phyloP scores from a whole-genome alignment of 2,888 invertebrate genomes.

The Mycalesis mineus region DNA sequence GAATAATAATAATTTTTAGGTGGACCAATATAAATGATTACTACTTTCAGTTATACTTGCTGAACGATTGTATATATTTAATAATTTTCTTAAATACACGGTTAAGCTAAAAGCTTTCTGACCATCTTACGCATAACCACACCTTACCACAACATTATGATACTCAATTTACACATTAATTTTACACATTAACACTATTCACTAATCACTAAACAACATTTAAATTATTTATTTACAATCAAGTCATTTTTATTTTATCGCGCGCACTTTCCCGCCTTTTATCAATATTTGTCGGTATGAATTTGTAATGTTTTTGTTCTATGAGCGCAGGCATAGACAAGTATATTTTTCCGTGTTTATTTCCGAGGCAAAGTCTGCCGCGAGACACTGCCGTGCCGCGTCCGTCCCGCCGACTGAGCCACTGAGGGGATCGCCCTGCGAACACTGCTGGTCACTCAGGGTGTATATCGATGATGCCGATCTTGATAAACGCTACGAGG shows the following conservation, averaged over 20 bases:
- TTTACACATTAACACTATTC: not conserved
- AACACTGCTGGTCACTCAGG: constrained; percentile 59
- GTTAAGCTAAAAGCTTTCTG: not conserved
- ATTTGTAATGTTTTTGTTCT: constrained; percentile 6
- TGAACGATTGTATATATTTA: not conserved
- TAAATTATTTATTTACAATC: constrained; percentile 30
- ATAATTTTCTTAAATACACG: not conserved
- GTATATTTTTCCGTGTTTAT: constrained; percentile 38
- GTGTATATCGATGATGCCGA: constrained; percentile 67
- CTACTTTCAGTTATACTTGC: not conserved
- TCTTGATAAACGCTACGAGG: constrained; percentile 70
- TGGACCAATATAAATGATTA: no score
- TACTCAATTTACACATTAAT: not conserved
- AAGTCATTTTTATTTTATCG: constrained; percentile 4
- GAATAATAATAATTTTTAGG: no score
- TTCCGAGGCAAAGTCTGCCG: constrained; percentile 26
- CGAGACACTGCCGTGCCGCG: constrained; percentile 53
- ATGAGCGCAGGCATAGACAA: constrained; percentile 5
- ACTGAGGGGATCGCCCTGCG: constrained; percentile 56
- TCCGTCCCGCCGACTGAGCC: constrained; percentile 63
- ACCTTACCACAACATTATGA: not conserved
- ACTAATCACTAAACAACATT: constrained; percentile 13
- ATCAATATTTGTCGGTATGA: not conserved
- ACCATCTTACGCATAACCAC: not conserved
- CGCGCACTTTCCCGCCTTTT: constrained; percentile 21